Base-by-base conservation (phyloP, 2,797 vertebrate species). In the Limosa lapponica region DNA sequence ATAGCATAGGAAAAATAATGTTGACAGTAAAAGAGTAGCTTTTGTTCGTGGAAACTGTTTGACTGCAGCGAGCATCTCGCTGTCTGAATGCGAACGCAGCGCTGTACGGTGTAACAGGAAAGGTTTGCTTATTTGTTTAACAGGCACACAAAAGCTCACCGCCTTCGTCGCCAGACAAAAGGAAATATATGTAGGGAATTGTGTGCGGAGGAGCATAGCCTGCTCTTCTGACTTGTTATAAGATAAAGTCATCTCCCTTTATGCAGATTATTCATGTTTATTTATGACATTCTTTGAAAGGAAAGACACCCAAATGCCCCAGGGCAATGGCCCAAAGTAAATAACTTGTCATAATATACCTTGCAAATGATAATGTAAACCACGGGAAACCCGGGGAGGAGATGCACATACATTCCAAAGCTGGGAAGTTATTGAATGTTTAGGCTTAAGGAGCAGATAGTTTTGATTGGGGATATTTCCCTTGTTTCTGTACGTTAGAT, bases 381-480 rank as follows among this genome's bases (percentile, higher is more conserved):
- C 55, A 67, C 64, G 49, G 82, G 91, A 94, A 91, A 93, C 70
- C 70, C 86, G 84, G 66, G 59, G 82, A 96, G 62, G 87, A 97
- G 93, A 94, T 97, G 94, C 85, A 89, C 89, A 59, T 88, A 54
- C 93, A 94, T 97, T 96, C 94, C 94, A 91, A 96, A 88, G 80
- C 93, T 95, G 91, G 89, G 95, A 96, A 96, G 85, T 96, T 97
- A 95, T 94, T 96, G 94, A 95, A 96, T 96, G 96, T 96, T 97
- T 97, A 96, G 96, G 83, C 90, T 96, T 88, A 84, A 91, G 93
- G 67, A 96, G 59, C 90, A 97, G 90, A 95, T 95, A 97, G 94
- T 97, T 97, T 96, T 96, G 89, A 95, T 90, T 95, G 58, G 73
- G 66, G 77, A 91, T 91, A 90, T 87, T 95, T 95, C 80, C 89